A percentile compares a stretch with the other conserved stretches of the same genome.
These are phyloP conservation scores for Agrypnia vestita DNA, from an alignment of 1,140 invertebrate species.

Conservation along the genomic window DNA sequence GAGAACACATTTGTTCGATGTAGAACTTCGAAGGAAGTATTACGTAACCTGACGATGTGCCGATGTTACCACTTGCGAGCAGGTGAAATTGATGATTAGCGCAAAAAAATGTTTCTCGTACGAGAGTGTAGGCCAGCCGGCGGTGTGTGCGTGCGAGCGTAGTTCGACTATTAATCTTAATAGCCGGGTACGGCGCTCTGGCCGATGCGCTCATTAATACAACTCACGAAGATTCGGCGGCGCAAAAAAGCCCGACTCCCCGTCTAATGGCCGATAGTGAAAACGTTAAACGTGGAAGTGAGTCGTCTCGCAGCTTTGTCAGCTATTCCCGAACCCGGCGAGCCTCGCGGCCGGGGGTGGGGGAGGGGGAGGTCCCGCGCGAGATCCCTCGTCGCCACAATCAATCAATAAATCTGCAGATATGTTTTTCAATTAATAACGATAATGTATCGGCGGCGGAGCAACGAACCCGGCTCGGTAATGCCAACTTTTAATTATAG, in stretches of 20 bases:
- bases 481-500: conserved; percentile 49
- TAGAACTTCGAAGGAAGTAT: conserved; percentile 6
- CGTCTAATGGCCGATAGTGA: conserved; percentile 11
- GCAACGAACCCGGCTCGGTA: neutral
- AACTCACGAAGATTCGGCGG: conserved; percentile 18
- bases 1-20: neutral
- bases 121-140: neutral
- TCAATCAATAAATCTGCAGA: conserved; percentile 50
- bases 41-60: conserved; percentile 15
- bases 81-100: conserved; percentile 40
- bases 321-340: too few species aligned
- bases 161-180: conserved; percentile 10
- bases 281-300: conserved; percentile 11
- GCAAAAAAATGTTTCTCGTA: conserved; percentile 31
- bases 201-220: conserved; percentile 32
- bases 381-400: conserved; percentile 19
- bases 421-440: conserved; percentile 49
- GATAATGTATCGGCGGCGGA: conserved; percentile 18
- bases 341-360: too few species aligned
- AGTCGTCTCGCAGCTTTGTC: conserved; percentile 3
- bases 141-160: conserved; percentile 20
- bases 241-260: conserved; percentile 6
- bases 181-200: conserved; percentile 3
- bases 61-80: conserved; percentile 5
- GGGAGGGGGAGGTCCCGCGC: too few species aligned